These are phyloP conservation scores for Zaprionus kolodkinae DNA, from an alignment of 1,140 invertebrate species.

Conservation along the genomic window DNA sequence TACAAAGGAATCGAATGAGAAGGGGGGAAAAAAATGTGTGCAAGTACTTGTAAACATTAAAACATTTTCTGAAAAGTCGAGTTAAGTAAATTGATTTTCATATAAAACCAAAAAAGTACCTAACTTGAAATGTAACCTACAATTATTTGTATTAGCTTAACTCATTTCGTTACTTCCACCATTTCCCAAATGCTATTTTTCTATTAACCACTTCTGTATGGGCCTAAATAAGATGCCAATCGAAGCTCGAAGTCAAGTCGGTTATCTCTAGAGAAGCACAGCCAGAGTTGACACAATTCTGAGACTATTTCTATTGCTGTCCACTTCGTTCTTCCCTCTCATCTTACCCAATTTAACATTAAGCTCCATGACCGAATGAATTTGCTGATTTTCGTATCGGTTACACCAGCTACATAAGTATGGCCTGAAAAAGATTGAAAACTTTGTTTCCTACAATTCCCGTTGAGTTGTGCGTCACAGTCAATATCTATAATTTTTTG, in stretches of 20 bases:
- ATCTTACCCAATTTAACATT: conserved; percentile 17
- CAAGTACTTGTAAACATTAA: too few relatives aligned
- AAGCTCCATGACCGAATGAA: conserved; percentile 67
- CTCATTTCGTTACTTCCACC: too few relatives aligned
- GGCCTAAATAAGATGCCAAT: neutral
- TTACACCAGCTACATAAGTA: conserved; percentile 42
- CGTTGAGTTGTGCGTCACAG: conserved; percentile 13
- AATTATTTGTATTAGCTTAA: too few relatives aligned
- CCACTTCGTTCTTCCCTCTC: neutral
- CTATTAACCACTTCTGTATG: neutral
- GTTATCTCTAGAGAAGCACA: neutral
- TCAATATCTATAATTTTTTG: neutral
- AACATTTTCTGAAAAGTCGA: too few relatives aligned
- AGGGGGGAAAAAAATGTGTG: too few relatives aligned
- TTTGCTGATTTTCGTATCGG: conserved; percentile 48
- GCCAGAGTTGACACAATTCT: conserved; percentile 1
- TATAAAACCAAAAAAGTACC: too few relatives aligned
- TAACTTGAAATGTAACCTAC: too few relatives aligned
- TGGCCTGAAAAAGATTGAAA: neutral
- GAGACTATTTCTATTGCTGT: conserved; percentile 12
- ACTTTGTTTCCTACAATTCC: neutral
- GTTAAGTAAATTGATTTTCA: too few relatives aligned
- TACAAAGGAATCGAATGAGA: neutral
- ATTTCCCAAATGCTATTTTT: neutral
- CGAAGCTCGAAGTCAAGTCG: neutral